These are phyloP conservation scores for Drosophila kuntzei DNA, from an alignment of 2,888 invertebrate genomes.

Conservation along the genomic window DNA sequence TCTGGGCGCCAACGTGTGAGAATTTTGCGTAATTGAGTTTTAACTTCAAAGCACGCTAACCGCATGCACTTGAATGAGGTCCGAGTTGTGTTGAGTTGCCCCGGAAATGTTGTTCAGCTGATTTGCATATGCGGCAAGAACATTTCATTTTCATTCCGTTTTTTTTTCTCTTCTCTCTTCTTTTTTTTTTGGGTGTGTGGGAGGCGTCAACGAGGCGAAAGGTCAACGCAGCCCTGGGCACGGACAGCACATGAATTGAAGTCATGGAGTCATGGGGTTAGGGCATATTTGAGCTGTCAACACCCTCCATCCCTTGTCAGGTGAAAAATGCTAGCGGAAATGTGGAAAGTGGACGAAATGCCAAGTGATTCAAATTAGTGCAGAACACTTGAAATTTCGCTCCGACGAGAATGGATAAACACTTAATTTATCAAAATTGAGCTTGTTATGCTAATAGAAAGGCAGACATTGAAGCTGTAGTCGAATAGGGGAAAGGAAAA, in stretches of 20 bases:
- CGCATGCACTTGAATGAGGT: constrained; percentile 73
- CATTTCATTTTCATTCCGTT: not conserved
- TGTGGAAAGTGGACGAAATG: not conserved
- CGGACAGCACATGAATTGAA: constrained; percentile 4
- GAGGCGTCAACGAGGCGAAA: constrained; percentile 42
- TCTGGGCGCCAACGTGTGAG: constrained; percentile 77
- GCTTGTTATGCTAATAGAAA: constrained; percentile 83
- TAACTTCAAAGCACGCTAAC: constrained; percentile 76
- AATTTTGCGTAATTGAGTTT: constrained; percentile 82
- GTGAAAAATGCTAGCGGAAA: constrained; percentile 9
- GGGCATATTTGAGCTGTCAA: constrained; percentile 78
- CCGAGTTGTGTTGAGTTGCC: constrained; percentile 12
- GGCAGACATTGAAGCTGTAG: constrained; percentile 32
- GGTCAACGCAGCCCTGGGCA: constrained; percentile 69
- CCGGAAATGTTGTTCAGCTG: constrained; percentile 40
- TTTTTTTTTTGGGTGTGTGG: constrained; percentile 14
- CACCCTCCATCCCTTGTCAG: constrained; percentile 47
- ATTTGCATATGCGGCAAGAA: constrained; percentile 69
- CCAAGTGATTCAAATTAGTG: constrained; percentile 74
- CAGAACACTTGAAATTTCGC: constrained; percentile 45
- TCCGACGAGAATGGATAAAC: constrained; percentile 75
- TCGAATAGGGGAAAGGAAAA: not conserved
- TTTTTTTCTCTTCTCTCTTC: not conserved
- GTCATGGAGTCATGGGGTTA: constrained; percentile 7
- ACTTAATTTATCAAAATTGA: constrained; percentile 83